These are phyloP conservation scores for Bothrops jararaca DNA, from an alignment of 2,113 vertebrate genomes.

Conservation along the genomic window DNA sequence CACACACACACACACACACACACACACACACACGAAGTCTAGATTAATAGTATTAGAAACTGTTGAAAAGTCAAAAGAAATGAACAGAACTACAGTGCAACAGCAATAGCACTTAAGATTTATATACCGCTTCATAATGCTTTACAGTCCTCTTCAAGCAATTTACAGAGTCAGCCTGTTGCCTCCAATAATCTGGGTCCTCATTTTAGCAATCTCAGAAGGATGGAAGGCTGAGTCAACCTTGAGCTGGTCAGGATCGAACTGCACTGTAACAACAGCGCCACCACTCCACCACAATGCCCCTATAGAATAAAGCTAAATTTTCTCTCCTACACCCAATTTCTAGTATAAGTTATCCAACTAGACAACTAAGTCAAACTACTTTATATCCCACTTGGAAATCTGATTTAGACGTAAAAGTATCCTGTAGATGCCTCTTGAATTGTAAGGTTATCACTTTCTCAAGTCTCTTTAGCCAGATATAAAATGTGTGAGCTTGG, in stretches of 20 bases:
- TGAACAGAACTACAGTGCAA: neutral
- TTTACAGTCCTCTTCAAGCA: too few relatives aligned
- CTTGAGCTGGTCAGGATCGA: too few relatives aligned
- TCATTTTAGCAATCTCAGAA: too few relatives aligned
- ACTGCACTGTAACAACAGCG: too few relatives aligned
- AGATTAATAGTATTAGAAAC: neutral
- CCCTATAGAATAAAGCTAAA: neutral
- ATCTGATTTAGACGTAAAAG: neutral
- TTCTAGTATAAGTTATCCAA: neutral
- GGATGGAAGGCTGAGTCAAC: too few relatives aligned
- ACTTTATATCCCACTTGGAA: neutral
- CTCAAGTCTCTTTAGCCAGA: neutral
- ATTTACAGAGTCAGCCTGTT: too few relatives aligned
- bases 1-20: too few relatives aligned
- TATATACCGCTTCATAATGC: too few relatives aligned
- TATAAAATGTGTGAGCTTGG: neutral
- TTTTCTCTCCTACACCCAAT: neutral
- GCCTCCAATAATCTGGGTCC: too few relatives aligned
- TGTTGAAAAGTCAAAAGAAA: neutral
- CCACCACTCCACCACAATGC: neutral
- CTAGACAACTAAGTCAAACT: neutral
- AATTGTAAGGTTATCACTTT: neutral
- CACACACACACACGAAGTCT: neutral
- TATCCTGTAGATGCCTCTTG: neutral
- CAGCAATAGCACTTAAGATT: too few relatives aligned